phyloP scores from a whole-genome alignment of 2,113 vertebrate genomes.

The Rhinichthys klamathensis region DNA sequence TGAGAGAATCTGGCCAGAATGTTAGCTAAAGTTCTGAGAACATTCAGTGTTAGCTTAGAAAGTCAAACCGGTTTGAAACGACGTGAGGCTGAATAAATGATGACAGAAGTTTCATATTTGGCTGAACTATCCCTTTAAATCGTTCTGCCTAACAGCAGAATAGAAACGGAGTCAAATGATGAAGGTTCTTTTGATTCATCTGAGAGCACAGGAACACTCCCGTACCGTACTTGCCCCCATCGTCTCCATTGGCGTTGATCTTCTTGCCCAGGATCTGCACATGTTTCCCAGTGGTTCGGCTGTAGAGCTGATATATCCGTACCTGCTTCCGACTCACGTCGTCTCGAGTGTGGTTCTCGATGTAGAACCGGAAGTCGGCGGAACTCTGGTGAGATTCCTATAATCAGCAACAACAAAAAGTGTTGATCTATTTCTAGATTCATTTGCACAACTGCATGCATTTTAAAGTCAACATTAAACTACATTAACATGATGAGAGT shows the following conservation, averaged over 20 bases:
- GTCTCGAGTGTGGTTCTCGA: slow-evolving; percentile 81
- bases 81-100: not conserved
- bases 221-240: slow-evolving; percentile 85
- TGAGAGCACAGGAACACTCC: slow-evolving; percentile 71
- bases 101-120: not conserved
- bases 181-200: not conserved
- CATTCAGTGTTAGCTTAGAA: not conserved
- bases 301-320: slow-evolving; percentile 82
- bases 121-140: not conserved
- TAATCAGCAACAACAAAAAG: slow-evolving; percentile 10
- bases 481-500: too few relatives aligned
- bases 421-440: not conserved
- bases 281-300: slow-evolving; percentile 79
- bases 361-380: slow-evolving; percentile 79
- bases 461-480: too few relatives aligned
- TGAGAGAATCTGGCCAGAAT: too few relatives aligned
- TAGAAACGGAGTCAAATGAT: not conserved
- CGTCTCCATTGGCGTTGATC: slow-evolving; percentile 83
- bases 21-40: too few relatives aligned
- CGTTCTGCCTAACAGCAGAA: not conserved
- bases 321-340: slow-evolving; percentile 81
- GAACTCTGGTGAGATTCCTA: slow-evolving; percentile 80
- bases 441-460: not conserved
- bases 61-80: not conserved
- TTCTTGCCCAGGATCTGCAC: slow-evolving; percentile 82